Evolutionary conservation across 2,113 vertebrate species (phyloP).

Genomic region (Pica pica): DNA sequence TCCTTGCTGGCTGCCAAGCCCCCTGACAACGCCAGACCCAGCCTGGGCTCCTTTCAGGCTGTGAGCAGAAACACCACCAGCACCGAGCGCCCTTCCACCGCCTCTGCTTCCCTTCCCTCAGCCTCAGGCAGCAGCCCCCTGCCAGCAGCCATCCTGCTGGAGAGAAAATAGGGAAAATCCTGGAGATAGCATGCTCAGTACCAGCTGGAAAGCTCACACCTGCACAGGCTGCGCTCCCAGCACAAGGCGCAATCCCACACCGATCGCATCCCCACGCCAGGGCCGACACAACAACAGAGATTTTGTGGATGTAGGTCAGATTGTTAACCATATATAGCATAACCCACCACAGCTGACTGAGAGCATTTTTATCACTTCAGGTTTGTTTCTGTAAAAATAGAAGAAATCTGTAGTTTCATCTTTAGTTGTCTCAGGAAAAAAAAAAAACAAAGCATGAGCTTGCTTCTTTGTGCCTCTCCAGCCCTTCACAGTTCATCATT

Average conservation of each 20-base stretch:
- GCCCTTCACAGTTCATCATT: background rate
- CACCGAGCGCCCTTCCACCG: fast-evolving
- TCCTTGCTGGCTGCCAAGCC: background rate
- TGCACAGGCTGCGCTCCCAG: background rate
- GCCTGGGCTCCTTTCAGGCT: background rate
- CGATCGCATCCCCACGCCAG: background rate
- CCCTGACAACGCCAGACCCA: background rate
- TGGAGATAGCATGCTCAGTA: fast-evolving
- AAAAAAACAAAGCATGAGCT: background rate
- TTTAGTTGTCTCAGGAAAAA: background rate
- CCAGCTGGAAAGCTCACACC: background rate
- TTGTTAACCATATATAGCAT: background rate
- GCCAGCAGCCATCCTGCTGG: background rate
- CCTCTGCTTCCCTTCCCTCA: background rate
- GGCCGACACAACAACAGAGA: background rate
- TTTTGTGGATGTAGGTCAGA: background rate
- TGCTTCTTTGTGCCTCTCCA: background rate
- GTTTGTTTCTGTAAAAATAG: background rate
- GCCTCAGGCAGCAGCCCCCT: background rate
- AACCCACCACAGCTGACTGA: background rate
- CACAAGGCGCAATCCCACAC: background rate
- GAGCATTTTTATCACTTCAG: background rate
- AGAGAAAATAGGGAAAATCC: background rate
- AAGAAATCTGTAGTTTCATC: background rate
- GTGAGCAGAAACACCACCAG: background rate